Evolutionary conservation across 2,888 invertebrate species (phyloP).

Genomic region (Caenorhabditis drosophilae): DNA sequence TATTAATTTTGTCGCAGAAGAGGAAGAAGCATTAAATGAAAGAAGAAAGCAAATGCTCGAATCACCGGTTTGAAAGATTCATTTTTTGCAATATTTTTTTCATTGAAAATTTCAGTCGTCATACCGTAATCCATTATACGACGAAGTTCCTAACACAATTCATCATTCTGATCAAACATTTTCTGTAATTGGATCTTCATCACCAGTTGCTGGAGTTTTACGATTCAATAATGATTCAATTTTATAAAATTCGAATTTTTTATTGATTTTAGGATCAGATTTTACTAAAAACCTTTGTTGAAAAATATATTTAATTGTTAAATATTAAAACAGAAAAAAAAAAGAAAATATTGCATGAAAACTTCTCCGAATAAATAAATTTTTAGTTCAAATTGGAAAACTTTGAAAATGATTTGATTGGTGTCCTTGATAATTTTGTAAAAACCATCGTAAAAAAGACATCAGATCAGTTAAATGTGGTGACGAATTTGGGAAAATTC

Average conservation of each 20-base stretch:
- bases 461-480: too few species aligned
- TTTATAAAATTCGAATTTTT: background rate
- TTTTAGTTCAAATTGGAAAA: too few species aligned
- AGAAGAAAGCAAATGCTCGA: conserved; percentile 11
- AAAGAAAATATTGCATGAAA: too few species aligned
- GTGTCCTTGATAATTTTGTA: too few species aligned
- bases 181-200: background rate
- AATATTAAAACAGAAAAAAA: too few species aligned
- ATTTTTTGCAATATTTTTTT: background rate
- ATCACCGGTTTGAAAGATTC: conserved; percentile 23
- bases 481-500: too few species aligned
- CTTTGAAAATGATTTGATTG: too few species aligned
- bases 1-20: conserved; percentile 30
- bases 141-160: conserved; percentile 11
- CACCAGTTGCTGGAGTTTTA: background rate
- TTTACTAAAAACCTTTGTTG: too few species aligned
- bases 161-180: background rate
- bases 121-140: conserved; percentile 32
- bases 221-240: conserved; percentile 1
- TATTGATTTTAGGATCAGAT: too few species aligned
- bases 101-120: conserved; percentile 16
- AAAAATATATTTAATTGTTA: too few species aligned
- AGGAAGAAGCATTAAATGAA: conserved; percentile 6
- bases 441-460: too few species aligned
- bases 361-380: too few species aligned